A percentile compares a stretch with the other conserved stretches of the same genome.
phyloP scores from a whole-genome alignment of 2,888 invertebrate species.

The Mythimna loreyi region DNA sequence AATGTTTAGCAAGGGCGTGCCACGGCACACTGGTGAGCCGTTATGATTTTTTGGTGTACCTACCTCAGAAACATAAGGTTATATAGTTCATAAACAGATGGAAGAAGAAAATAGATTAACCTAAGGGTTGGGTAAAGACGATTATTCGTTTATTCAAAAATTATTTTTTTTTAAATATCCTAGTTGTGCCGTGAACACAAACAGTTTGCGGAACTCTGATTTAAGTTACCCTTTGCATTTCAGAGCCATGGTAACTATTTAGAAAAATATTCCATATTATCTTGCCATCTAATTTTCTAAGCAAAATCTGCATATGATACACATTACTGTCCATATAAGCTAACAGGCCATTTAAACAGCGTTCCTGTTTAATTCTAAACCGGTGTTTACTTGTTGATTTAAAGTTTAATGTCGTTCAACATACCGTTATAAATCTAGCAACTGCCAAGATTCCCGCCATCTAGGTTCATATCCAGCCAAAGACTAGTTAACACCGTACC shows the following conservation, averaged over 20 bases:
- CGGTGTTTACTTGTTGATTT: conserved; percentile 35
- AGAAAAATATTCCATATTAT: neutral
- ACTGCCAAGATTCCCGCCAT: conserved; percentile 43
- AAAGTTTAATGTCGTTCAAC: conserved; percentile 34
- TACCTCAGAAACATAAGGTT: too few relatives aligned
- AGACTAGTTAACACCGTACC: conserved; percentile 27
- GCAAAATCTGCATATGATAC: neutral
- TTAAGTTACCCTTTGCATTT: neutral
- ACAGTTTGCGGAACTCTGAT: too few relatives aligned
- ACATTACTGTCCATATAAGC: conserved; percentile 6
- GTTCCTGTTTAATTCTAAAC: conserved; percentile 5
- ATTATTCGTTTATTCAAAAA: too few relatives aligned
- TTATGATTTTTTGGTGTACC: too few relatives aligned
- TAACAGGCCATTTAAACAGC: neutral
- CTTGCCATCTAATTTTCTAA: neutral
- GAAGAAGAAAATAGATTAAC: too few relatives aligned
- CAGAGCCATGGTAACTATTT: neutral
- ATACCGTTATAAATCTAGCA: conserved; percentile 43
- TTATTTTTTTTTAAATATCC: too few relatives aligned
- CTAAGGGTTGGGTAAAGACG: too few relatives aligned
- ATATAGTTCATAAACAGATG: too few relatives aligned
- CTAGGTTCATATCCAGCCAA: conserved; percentile 42
- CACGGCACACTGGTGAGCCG: too few relatives aligned
- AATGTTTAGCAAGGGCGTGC: too few relatives aligned
- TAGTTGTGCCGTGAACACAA: too few relatives aligned